These are phyloP conservation scores for Buathra laborator DNA, from an alignment of 2,888 invertebrate species.

Conservation along the genomic window DNA sequence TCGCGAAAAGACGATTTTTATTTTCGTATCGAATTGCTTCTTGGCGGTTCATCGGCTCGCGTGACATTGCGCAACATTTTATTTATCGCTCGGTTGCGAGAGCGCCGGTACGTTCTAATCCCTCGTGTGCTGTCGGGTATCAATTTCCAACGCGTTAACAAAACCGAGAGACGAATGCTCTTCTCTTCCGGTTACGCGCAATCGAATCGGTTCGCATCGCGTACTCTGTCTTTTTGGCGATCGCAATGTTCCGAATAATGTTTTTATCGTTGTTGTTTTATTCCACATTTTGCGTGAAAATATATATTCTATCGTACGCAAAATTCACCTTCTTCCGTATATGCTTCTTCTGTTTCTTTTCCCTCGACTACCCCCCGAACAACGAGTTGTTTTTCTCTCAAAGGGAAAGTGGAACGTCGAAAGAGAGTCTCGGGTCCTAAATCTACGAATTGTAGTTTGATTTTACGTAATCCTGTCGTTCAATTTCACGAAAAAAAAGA, in stretches of 20 bases:
- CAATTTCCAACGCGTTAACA: constrained; percentile 8
- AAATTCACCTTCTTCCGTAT: constrained; percentile 31
- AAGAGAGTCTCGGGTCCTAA: constrained; percentile 81
- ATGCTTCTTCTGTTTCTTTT: constrained; percentile 34
- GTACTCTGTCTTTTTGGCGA: not conserved
- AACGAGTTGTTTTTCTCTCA: constrained; percentile 26
- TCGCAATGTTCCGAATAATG: not conserved
- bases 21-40: constrained; percentile 3
- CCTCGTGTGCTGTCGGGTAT: not conserved
- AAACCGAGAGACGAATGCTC: constrained; percentile 49
- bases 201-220: constrained; percentile 8
- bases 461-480: constrained; percentile 17
- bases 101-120: not conserved
- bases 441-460: constrained; percentile 26
- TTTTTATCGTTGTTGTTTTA: constrained; percentile 6
- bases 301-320: not conserved
- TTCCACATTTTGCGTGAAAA: constrained; percentile 1
- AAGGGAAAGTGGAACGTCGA: constrained; percentile 75
- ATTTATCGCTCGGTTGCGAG: constrained; percentile 2
- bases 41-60: not conserved
- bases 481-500: constrained; percentile 29
- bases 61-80: not conserved
- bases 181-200: constrained; percentile 15
- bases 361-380: not conserved
- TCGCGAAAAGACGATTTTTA: constrained; percentile 51